Evolutionary conservation across 1,140 invertebrate genomes (phyloP).

Genomic region (Euura saliciscinereae): DNA sequence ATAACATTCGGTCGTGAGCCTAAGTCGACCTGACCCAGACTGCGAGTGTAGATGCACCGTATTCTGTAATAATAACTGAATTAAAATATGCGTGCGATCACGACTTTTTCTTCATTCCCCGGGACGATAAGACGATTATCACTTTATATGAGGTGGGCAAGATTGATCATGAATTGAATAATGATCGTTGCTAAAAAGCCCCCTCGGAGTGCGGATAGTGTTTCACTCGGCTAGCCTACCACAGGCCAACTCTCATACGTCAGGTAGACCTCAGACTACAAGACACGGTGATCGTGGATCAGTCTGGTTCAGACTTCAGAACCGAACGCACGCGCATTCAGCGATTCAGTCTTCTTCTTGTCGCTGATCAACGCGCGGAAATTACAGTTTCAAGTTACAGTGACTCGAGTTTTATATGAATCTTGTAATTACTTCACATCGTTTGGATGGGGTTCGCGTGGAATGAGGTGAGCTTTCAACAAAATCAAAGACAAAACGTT

Average conservation of each 20-base stretch:
- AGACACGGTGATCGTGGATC: slow-evolving; percentile 20
- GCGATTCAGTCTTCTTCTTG: background rate
- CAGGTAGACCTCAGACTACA: background rate
- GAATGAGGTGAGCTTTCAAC: slow-evolving; percentile 43
- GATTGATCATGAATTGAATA: too few species aligned
- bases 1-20: slow-evolving; percentile 18
- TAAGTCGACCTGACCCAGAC: slow-evolving; percentile 14
- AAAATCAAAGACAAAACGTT: too few species aligned
- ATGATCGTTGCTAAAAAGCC: too few species aligned
- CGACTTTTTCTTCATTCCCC: background rate
- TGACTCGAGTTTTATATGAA: slow-evolving; percentile 39
- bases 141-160: too few species aligned
- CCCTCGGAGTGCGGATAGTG: too few species aligned
- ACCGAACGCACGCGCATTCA: slow-evolving; percentile 4
- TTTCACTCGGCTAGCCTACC: too few species aligned
- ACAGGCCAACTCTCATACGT: too few species aligned
- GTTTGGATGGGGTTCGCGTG: slow-evolving; percentile 50
- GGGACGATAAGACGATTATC: background rate
- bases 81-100: background rate
- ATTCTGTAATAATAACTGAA: background rate
- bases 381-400: slow-evolving; percentile 9
- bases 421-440: slow-evolving; percentile 22
- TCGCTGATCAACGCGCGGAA: background rate
- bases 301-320: slow-evolving; percentile 46
- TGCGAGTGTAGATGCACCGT: slow-evolving; percentile 15